Base-by-base conservation (phyloP, 1,140 invertebrate genomes). In the Cydia splendana region DNA sequence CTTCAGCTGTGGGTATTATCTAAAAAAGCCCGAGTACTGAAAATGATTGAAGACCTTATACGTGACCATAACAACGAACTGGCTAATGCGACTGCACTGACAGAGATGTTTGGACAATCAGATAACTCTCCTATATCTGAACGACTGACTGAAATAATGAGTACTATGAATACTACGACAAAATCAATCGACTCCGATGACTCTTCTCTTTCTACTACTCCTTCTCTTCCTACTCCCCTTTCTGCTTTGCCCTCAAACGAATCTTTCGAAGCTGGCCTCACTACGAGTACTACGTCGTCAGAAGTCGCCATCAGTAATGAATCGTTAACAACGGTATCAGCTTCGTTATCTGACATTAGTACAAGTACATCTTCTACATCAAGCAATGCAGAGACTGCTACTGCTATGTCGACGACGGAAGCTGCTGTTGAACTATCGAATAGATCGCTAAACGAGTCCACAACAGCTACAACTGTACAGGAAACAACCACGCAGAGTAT, bases 1-100 rank as follows among this genome's bases (percentile, higher is more conserved):
- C 77, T 90, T 57, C 89, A 92, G 79, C 80, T 93, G 77, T 91
- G 88, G 91, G 81, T 92, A 75, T 87, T 93, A 77, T 92, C 92
- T 12, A 93, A 93, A 83, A 92, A 92, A 86, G 92, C 93, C 73
- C 85, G 88, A 78, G 91, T 94, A 76, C 86, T 94, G 74, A 90
- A 92, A 87, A 92, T 93, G 87, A 93, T 94, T 77, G 92, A 94
- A 88, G 86, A 93, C 65, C 81, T 94, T 74, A 87, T 94, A 80
- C 79, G 84, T 78, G 85, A 90, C 80, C 93, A 94, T 80, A 90
- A 93, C 80, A 84, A 88, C 65, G 91, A 93, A 84, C 86, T 92
- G 81, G 91, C 90, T 75, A 90, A 87, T 81, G 87, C 90, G 76
- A 85, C 86, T 75, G 82, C 90, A 62, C 78, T 90, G 76, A 85